phyloP scores from a whole-genome alignment of 1,140 invertebrate species.

The Belonocnema kinseyi region DNA sequence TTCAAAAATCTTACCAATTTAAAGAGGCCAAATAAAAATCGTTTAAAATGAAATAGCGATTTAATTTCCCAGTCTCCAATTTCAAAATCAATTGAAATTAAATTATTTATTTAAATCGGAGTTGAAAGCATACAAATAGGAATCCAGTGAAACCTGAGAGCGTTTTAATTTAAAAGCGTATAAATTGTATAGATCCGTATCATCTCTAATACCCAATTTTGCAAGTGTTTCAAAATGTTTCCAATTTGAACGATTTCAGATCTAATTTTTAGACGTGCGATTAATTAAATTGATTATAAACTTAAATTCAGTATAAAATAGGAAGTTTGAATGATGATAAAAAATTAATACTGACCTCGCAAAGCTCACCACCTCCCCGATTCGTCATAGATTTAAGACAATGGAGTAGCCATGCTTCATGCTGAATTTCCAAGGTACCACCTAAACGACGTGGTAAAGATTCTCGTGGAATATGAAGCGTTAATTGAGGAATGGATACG shows the following conservation, averaged over 20 bases:
- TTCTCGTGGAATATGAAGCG: constrained; percentile 86
- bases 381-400: constrained; percentile 84
- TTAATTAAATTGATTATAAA: too few relatives aligned
- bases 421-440: constrained; percentile 89
- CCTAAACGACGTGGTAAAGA: constrained; percentile 91
- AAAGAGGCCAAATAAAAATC: too few relatives aligned
- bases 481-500: constrained; percentile 89
- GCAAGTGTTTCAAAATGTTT: too few relatives aligned
- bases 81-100: background rate
- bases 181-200: constrained; percentile 1
- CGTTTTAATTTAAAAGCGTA: background rate
- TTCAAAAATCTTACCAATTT: too few relatives aligned
- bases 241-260: too few relatives aligned
- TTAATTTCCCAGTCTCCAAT: too few relatives aligned
- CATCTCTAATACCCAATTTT: background rate
- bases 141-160: background rate
- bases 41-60: too few relatives aligned
- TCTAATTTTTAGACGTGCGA: too few relatives aligned
- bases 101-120: background rate
- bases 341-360: constrained; percentile 60
- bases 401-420: constrained; percentile 90
- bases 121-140: background rate
- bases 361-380: constrained; percentile 73
- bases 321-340: background rate
- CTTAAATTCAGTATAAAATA: background rate